A percentile compares a stretch with the other conserved stretches of the same genome.
Evolutionary conservation across 2,797 vertebrate genomes (phyloP).

Genomic region (Enteromius radiatus): DNA sequence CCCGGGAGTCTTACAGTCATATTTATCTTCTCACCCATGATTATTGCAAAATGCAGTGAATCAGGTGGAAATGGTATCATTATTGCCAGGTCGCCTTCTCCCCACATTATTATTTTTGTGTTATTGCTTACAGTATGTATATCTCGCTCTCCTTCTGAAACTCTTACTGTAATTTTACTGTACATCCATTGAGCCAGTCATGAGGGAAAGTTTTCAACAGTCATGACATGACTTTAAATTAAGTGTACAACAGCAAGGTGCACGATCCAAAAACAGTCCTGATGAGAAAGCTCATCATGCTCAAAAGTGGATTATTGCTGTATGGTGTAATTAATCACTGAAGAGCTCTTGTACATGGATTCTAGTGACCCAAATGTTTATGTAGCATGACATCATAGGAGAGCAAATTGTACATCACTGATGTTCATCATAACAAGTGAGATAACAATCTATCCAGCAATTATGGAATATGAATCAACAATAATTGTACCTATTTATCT

Average conservation of each 20-base stretch:
- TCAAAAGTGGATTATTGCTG: background rate
- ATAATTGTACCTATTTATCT: background rate
- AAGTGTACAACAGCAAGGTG: too few species aligned
- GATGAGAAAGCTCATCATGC: background rate
- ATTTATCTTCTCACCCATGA: background rate
- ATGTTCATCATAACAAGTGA: conserved; percentile 45
- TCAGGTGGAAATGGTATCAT: conserved; percentile 4
- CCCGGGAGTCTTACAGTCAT: background rate
- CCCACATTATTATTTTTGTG: background rate
- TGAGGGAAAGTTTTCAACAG: background rate
- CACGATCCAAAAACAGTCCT: background rate
- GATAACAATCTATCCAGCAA: background rate
- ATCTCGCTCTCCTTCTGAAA: background rate
- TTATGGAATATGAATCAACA: conserved; percentile 25
- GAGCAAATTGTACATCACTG: background rate
- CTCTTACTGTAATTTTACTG: background rate
- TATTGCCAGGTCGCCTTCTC: background rate
- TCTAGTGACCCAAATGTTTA: background rate
- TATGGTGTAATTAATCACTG: background rate
- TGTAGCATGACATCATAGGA: background rate
- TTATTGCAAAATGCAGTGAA: conserved; percentile 1
- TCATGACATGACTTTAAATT: background rate
- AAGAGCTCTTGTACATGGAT: background rate
- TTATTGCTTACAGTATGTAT: background rate
- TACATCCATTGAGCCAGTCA: background rate